Percentiles rank a stretch among this genome's conserved stretches.
phyloP scores from a whole-genome alignment of 2,797 vertebrate genomes.

The Anolis apletophallus region DNA sequence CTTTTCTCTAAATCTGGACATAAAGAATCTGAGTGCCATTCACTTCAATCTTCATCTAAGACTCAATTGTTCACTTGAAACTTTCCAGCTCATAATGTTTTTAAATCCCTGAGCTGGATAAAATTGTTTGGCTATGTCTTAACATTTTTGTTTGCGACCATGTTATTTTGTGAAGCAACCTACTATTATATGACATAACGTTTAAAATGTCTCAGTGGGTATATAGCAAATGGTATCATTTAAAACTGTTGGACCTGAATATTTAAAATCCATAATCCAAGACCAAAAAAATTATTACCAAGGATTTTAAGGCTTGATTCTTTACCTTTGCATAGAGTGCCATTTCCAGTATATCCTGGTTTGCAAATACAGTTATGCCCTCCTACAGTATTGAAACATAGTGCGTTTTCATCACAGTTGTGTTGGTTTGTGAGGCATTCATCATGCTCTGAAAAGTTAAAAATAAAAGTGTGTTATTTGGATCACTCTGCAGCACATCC shows the following conservation, averaged over 20 bases:
- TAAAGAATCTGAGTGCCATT: not conserved
- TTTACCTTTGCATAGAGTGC: constrained; percentile 94
- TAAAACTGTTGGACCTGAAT: not conserved
- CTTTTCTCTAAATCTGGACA: not conserved
- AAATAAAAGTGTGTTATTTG: constrained; percentile 20
- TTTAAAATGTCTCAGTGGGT: not conserved
- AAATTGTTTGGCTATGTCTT: not conserved
- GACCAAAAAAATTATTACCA: rapidly evolving
- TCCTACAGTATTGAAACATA: constrained; percentile 97
- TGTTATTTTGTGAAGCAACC: not conserved
- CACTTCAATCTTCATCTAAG: not conserved
- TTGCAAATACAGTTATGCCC: constrained; percentile 97
- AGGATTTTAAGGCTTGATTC: not conserved
- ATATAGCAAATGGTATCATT: not conserved
- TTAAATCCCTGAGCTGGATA: not conserved
- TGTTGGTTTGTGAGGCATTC: constrained; percentile 93
- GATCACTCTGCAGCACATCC: not conserved
- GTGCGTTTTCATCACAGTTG: constrained; percentile 92
- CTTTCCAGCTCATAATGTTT: not conserved
- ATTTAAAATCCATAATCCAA: constrained; percentile 13
- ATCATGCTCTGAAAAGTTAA: constrained; percentile 88
- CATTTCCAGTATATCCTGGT: constrained; percentile 93
- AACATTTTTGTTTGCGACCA: not conserved
- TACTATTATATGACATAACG: too few species aligned
- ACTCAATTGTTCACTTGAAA: not conserved